Evolutionary conservation across 2,113 vertebrate genomes (phyloP), one percentile per base, ranked within the genome.

Genomic region (Nymphicus hollandicus): DNA sequence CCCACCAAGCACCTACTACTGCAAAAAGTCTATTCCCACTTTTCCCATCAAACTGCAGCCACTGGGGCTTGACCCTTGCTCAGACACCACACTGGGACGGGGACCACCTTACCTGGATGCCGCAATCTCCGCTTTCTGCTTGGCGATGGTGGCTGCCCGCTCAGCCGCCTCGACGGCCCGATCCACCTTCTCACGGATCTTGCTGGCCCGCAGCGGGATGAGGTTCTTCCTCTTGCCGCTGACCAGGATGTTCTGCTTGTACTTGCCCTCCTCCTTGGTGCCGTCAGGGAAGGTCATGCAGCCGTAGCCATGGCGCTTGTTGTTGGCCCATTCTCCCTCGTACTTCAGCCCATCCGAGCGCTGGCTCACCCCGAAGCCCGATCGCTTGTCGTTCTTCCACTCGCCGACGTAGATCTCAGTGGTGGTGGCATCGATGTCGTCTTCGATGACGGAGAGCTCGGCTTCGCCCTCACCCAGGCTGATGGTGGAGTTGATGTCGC

Each of bases 131-230:
- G 99, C 99, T 86, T 99, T 99, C 98, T 99, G 99, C 97, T 99
- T 99, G 97, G 99, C 99, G n/a, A 99, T 98, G 96, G 99, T 99
- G 44, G 99, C 98, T 0, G 99, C 99, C 91, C 99, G 98, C 97
- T 99, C 99, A 0, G 99, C 99, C 1, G 99, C 98, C 88, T 99
- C 99, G 5, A 99, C 96, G 0, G 99, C 99, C 2, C 99, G 98
- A 96, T 99, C 99, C 97, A 99, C 99, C 97, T 99, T 99, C 98
- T 99, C 99, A 1, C 99, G 97, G 98, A 99, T 99, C 97, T 99
- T 99, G 98, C 99, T 99, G 97, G 99, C 99, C 31, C 99, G 97
- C 96, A 99, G 98, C 1, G 99, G 99, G 97, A 99, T 99, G 78
- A 99, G 98, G 97, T 99, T 99, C 98, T 99, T 99, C 96, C 99